Percentiles rank a stretch among this genome's conserved stretches.
phyloP scores from a whole-genome alignment of 2,888 invertebrate species.

The Stramonita haemastoma region DNA sequence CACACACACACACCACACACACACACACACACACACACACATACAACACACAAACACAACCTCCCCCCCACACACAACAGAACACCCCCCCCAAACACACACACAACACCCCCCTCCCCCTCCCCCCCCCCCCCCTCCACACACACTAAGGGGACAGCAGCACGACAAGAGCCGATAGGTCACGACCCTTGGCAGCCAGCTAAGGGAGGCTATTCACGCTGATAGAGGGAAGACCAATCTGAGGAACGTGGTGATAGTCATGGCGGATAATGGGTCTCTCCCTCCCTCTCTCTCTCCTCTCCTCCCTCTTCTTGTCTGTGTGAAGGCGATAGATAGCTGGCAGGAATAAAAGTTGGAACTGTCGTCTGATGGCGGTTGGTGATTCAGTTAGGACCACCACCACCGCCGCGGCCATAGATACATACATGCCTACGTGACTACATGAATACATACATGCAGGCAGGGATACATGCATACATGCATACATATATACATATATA shows the following conservation, averaged over 20 bases:
- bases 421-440: background rate
- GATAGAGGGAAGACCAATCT: slow-evolving; percentile 33
- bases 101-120: background rate
- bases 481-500: too few relatives aligned
- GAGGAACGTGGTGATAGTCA: background rate
- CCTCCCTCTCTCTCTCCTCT: slow-evolving; percentile 7
- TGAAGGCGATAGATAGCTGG: background rate
- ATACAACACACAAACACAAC: too few relatives aligned
- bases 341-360: too few relatives aligned
- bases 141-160: background rate
- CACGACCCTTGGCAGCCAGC: background rate
- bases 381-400: too few relatives aligned
- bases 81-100: background rate
- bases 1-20: too few relatives aligned
- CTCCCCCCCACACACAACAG: too few relatives aligned
- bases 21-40: too few relatives aligned
- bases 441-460: background rate
- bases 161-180: slow-evolving; percentile 16
- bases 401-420: too few relatives aligned
- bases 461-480: background rate
- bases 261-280: slow-evolving; percentile 14
- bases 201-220: slow-evolving; percentile 20
- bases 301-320: background rate
- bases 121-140: background rate
- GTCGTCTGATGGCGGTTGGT: too few relatives aligned